These are phyloP conservation scores for Drosophila anomalata DNA, from an alignment of 2,888 invertebrate species.

Conservation along the genomic window DNA sequence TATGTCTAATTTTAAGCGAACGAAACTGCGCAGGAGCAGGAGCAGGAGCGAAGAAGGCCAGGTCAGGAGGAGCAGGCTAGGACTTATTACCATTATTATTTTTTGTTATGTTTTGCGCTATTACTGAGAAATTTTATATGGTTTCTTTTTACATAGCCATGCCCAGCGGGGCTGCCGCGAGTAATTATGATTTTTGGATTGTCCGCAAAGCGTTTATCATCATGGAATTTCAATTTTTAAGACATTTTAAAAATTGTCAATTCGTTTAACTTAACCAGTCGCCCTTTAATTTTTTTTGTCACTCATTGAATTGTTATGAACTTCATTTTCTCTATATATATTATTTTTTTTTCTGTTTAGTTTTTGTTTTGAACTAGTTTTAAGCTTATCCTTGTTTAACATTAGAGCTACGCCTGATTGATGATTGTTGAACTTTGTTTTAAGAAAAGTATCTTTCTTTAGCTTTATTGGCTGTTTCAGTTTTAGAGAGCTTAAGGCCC, in stretches of 20 bases:
- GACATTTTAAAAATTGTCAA: slow-evolving; percentile 74
- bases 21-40: slow-evolving; percentile 3
- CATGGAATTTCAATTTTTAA: slow-evolving; percentile 77
- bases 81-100: slow-evolving; percentile 2
- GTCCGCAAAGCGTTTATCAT: slow-evolving; percentile 57
- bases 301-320: slow-evolving; percentile 55
- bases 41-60: too few species aligned
- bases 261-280: slow-evolving; percentile 42
- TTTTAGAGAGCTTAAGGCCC: slow-evolving; percentile 46
- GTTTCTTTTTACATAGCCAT: slow-evolving; percentile 76
- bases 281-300: slow-evolving; percentile 45
- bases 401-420: slow-evolving; percentile 42
- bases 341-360: slow-evolving; percentile 27
- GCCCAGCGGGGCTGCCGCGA: slow-evolving; percentile 9
- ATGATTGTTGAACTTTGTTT: slow-evolving; percentile 60
- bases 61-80: not conserved
- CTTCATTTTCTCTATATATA: slow-evolving; percentile 28
- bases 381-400: slow-evolving; percentile 49
- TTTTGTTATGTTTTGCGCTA: slow-evolving; percentile 69
- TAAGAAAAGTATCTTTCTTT: slow-evolving; percentile 33
- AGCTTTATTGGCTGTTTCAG: slow-evolving; percentile 46
- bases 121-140: slow-evolving; percentile 73
- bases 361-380: slow-evolving; percentile 33
- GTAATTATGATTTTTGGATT: slow-evolving; percentile 41
- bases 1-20: slow-evolving; percentile 46